Percentiles rank a stretch among this genome's conserved stretches.
These are phyloP conservation scores for Chymomyza procnemis DNA, from an alignment of 2,888 invertebrate genomes.

Conservation along the genomic window DNA sequence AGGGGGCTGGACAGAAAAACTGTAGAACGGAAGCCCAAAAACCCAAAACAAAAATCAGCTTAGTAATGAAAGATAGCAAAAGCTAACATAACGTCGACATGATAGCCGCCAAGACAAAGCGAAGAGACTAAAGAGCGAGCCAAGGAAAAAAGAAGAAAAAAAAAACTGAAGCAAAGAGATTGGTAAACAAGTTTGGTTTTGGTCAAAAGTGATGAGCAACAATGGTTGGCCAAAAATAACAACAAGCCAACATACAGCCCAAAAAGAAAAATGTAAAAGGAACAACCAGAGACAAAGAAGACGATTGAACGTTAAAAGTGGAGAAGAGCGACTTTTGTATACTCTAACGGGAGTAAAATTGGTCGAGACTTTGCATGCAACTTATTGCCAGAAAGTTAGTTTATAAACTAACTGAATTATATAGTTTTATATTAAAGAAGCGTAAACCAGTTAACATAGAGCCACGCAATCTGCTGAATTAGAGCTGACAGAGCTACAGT, in stretches of 20 bases:
- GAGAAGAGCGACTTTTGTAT: no score
- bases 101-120: not conserved
- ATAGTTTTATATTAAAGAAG: no score
- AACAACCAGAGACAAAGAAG: not conserved
- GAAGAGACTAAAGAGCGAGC: not conserved
- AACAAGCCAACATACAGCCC: not conserved
- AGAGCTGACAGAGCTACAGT: no score
- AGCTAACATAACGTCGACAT: constrained; percentile 12
- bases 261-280: not conserved
- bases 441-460: no score
- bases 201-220: constrained; percentile 52
- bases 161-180: not conserved
- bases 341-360: no score
- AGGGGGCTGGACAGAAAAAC: not conserved
- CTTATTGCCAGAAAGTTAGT: no score
- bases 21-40: constrained; percentile 15
- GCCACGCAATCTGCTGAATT: no score
- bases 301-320: no score
- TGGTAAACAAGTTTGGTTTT: not conserved
- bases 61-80: constrained; percentile 47
- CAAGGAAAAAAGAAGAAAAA: not conserved
- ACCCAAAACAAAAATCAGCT: constrained; percentile 54
- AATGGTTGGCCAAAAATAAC: constrained; percentile 27
- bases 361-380: no score
- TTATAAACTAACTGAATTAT: no score